Evolutionary conservation across 2,888 invertebrate species (phyloP), one percentile per base, ranked within the genome.

Genomic region (Drosophila buzzatii): DNA sequence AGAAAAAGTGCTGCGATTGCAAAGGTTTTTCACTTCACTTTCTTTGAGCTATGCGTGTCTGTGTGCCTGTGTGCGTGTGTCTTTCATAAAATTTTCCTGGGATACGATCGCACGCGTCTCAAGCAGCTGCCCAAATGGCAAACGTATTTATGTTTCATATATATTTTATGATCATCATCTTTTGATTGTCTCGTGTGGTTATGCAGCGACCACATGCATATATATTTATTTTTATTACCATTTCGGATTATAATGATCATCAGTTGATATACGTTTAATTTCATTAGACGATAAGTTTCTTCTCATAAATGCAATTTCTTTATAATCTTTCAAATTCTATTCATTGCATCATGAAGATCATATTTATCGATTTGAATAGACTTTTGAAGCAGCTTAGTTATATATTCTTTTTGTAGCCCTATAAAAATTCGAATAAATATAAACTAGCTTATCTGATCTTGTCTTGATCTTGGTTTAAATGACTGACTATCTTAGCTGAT

Each of bases 141-240:
- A 74, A 77, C 71, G 87, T 79, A 87, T 87, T 89, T 87, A 71
- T 82, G 61, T 86, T 84, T 86, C 85, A 89, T 89, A 81, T 59
- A 45, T 58, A 47, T 67, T 88, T 86, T 85, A 77, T 81, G 82
- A 73, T 81, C 70, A 76, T 76, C 72, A 73, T 64, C 65, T 62
- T 82, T 82, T 75, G 74, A 85, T 85, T 82, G 79, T 79, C 45
- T 68, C 53, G 74, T 16, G 78, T n/a, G 78, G 77, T 73, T 69
- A 35, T 57, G 27, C 55, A 45, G 33, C 27, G 23, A 49, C 70
- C 70, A 47, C 67, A 60, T 31, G 31, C 3, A n/a, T 27, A 27
- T 27, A 27, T 27, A n/a, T n/a, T 31, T 45, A 9, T 9, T 6
- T 45, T 64, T 18, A 56, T 56, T 49, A 23, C 60, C 33, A 64